Evolutionary conservation across 2,113 vertebrate species (phyloP), one percentile per base, ranked within the genome.

Genomic region (Tinamus guttatus): DNA sequence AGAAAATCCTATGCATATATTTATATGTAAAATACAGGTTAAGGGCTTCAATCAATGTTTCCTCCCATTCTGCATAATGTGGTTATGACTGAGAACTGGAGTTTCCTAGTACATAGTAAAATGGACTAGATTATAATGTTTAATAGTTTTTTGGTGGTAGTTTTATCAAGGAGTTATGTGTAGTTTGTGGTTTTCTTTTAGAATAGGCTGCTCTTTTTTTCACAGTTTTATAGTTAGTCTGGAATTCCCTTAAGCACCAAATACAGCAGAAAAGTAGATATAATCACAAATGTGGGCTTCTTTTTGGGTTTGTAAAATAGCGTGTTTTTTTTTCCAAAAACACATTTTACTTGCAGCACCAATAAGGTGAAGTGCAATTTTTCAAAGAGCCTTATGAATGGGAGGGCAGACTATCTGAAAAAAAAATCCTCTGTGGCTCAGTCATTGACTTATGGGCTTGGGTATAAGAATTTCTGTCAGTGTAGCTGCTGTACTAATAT

Each of bases 201-300:
- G 25, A 78, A 45, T 5, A 88, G 68, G 63, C 30, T 83, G 71
- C 41, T 59, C 77, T 68, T 79, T 85, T 63, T 65, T 22, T 32
- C 67, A 68, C 51, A 38, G 83, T 88, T 70, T 34, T 85, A 67
- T 18, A 89, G n/a, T 65, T 81, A 58, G 49, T 68, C 41, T 85
- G 87, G 88, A 83, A 95, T 83, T 81, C 83, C 85, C 64, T 83
- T 67, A 68, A 91, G 79, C 41, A 60, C 75, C 68, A n/a, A 34
- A 83, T 74, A 24, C 65, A 59, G 34, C 28, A 90, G 45, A 93
- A 93, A 87, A 91, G 85, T 36, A 8, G 38, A 6, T 78, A 41
- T 51, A 81, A 83, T 56, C 59, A 78, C 56, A 41, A 74, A 3
- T 47, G 54, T 85, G 45, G 58, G 40, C 36, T 94, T 89, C 71